Percentiles rank a stretch among this genome's conserved stretches.
Conservation (phyloP, 2,113 vertebrate species). For the Ceyx melanurus region DNA sequence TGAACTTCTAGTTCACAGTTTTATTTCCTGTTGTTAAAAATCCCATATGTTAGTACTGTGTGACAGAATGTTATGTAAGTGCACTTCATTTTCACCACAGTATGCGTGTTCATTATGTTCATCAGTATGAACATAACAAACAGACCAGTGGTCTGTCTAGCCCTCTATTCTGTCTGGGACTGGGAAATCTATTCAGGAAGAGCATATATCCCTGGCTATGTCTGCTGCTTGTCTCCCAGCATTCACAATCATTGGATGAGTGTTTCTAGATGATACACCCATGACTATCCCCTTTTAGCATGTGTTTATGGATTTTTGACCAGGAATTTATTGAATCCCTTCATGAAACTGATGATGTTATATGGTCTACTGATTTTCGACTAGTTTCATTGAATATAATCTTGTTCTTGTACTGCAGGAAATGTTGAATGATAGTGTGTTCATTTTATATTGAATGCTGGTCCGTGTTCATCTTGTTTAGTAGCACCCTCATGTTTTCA, state of each 20-base stretch:
- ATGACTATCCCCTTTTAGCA: not conserved
- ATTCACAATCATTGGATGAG: rapidly evolving
- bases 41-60: rapidly evolving
- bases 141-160: not conserved
- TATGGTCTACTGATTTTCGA: not conserved
- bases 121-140: not conserved
- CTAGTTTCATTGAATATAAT: not conserved
- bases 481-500: not conserved
- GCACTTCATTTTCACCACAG: not conserved
- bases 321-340: not conserved
- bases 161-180: not conserved
- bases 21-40: not conserved
- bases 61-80: not conserved
- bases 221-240: not conserved
- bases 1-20: not conserved
- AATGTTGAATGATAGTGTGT: not conserved
- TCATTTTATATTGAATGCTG: not conserved
- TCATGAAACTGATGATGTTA: not conserved
- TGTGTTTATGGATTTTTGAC: not conserved
- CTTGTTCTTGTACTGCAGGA: not conserved
- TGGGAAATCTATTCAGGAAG: not conserved
- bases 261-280: not conserved
- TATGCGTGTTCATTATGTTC: too few species aligned
- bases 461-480: not conserved
- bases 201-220: not conserved